Conservation (phyloP, 2,113 vertebrate genomes). For the Mionectes macconnelli region DNA sequence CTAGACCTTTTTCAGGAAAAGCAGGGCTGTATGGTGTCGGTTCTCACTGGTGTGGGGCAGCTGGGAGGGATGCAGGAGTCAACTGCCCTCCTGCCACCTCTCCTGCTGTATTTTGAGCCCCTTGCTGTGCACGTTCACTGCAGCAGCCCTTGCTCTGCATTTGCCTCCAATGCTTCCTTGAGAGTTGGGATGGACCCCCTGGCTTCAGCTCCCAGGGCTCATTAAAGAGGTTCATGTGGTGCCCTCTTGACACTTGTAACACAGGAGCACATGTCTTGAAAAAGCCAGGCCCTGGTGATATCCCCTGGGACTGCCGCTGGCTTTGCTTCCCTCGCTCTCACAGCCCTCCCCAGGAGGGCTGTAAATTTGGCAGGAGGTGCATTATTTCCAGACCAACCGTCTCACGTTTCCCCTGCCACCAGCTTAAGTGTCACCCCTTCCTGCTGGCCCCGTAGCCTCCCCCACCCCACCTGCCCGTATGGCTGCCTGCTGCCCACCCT, state of each 20-base stretch:
- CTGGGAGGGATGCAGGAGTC: background rate
- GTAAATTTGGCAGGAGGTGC: slow-evolving; percentile 28
- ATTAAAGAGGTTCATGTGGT: background rate
- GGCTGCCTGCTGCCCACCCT: background rate
- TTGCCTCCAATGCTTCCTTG: background rate
- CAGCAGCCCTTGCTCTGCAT: rapidly evolving
- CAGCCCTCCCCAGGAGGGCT: background rate
- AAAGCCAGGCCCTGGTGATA: background rate
- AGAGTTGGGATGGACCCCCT: background rate
- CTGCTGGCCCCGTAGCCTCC: background rate
- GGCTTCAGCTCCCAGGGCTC: background rate
- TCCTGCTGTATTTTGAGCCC: rapidly evolving
- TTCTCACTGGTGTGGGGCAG: rapidly evolving
- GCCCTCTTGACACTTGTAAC: slow-evolving; percentile 49
- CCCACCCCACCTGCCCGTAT: rapidly evolving
- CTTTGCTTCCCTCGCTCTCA: background rate
- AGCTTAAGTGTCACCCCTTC: slow-evolving; percentile 15
- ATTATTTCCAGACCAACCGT: slow-evolving; percentile 38
- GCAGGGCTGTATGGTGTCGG: background rate
- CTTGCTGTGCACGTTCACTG: background rate
- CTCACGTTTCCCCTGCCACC: background rate
- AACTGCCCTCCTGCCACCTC: background rate
- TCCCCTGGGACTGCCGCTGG: background rate
- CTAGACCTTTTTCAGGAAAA: background rate
- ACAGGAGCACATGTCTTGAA: slow-evolving; percentile 25